Base-by-base conservation (phyloP, 1,140 invertebrate genomes). In the Pseudomyrmex sp. region DNA sequence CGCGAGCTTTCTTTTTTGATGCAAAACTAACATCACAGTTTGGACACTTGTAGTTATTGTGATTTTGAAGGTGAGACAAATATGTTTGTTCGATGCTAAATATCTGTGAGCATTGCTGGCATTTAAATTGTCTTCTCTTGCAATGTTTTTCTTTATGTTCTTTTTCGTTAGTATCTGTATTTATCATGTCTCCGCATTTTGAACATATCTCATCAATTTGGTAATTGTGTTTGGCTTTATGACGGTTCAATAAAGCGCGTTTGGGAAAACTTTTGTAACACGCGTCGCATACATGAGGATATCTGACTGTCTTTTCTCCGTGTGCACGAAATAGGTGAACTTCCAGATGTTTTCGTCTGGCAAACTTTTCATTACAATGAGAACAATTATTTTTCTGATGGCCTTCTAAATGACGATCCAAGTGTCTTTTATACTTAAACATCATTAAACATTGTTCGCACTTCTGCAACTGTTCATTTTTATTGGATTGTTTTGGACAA, bases 311-410 rank as follows among this genome's bases (percentile, higher is more conserved):
- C 54, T 88, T 91, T 83, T 93, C 87, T 2, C 90, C 89, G 20
- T 94, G 93, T 5, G 88, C 90, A 54, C 92, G 85, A 58, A 92
- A 92, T 44, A 94, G 73, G 62, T 94, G 93, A 44, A 92, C 83
- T 7, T 92, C 91, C 10, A 94, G 76, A 26, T 94, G 92, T 68
- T 94, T 93, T 9, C 92, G 86, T 15, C 91, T 85, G 0, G 93
- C 93, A 76, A 94, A 92, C 80, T 93, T 92, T 26, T 90, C 91
- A 84, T 90, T 91, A 70, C 93, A 94, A 58, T 93, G 90, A 26
- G 91, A 82, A 63, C 93, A 94, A 77, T 94, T 92, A 77, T 94
- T 94, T 56, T 93, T 91, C 35, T 92, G 91, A 74, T 94, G 93
- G 13, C 93, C 93, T 69, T 94, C 92, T 83, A 94, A 84, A 44